Evolutionary conservation across 2,888 invertebrate genomes (phyloP).

Genomic region (Microplitis deprimator): DNA sequence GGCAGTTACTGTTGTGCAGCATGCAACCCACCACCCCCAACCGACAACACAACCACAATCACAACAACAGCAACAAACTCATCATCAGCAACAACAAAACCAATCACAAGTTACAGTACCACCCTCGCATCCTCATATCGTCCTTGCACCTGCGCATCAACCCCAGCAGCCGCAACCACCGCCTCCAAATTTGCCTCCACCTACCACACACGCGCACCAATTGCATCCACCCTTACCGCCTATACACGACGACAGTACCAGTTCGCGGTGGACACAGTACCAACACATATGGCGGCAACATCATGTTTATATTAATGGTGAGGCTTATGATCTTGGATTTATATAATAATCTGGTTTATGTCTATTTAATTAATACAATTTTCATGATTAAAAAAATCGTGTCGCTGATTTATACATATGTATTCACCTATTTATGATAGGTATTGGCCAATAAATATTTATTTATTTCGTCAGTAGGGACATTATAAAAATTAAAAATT

Average conservation of each 20-base stretch:
- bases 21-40: constrained; percentile 66
- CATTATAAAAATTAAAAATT: too few species aligned
- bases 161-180: constrained; percentile 58
- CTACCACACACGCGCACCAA: constrained; percentile 78
- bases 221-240: constrained; percentile 78
- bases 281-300: constrained; percentile 85
- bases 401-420: too few species aligned
- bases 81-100: constrained; percentile 56
- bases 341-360: background rate
- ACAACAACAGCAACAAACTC: constrained; percentile 60
- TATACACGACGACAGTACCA: constrained; percentile 76
- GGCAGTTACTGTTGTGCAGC: constrained; percentile 67
- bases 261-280: constrained; percentile 80
- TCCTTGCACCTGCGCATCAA: constrained; percentile 66
- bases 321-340: constrained; percentile 60
- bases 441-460: too few species aligned
- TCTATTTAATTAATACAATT: too few species aligned
- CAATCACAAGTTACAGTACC: constrained; percentile 46
- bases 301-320: constrained; percentile 85
- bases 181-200: constrained; percentile 75
- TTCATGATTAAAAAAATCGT: too few species aligned
- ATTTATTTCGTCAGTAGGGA: too few species aligned
- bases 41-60: constrained; percentile 59
- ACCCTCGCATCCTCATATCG: constrained; percentile 65
- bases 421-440: too few species aligned